Base-by-base conservation (phyloP, 2,797 vertebrate genomes). In the Salarias fasciatus region DNA sequence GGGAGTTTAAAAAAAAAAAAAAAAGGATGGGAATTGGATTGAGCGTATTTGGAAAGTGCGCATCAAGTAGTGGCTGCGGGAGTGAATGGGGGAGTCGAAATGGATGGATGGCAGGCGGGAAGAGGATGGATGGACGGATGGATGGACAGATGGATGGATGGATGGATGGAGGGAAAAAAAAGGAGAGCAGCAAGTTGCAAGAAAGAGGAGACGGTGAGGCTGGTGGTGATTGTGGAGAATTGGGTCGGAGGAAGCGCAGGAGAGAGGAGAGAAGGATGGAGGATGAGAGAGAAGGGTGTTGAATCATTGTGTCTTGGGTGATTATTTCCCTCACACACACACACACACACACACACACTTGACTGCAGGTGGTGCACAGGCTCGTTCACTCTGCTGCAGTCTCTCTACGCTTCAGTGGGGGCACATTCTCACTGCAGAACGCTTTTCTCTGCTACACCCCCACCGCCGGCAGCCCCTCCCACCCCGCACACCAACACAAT, bases 381-480 rank as follows among this genome's bases (percentile, higher is more conserved):
- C 90, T 89, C 56, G 80, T 82, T 86, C 79, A 75, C 86, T 86
- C 85, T 91, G 91, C 90, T 93, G 92, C 91, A 93, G 91, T 92
- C 88, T 91, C 92, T 92, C 91, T 90, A 91, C 90, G 92, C 91
- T 93, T 92, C 91, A 92, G 82, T 92, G 88, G 84, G 86, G 91
- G 88, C 89, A 90, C 84, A 91, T 89, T 91, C 88, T 89, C 88
- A 89, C 91, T 90, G 90, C 88, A 88, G 90, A 91, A 90, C 63
- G 83, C 82, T 85, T 84, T 86, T 84, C 82, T 86, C 74, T 83
- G 77, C 85, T 85, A 63, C 66, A 44, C 30, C 56, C 71, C 57
- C 1, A 5, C 36, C 18, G 28, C 10, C 31, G 24, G 29, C 47
- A 52, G 58, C 77, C 69, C 58, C 69, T 74, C 71, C 82, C 80